A percentile compares a stretch with the other conserved stretches of the same genome.
phyloP scores from a whole-genome alignment of 2,797 vertebrate genomes.

The Semaprochilodus insignis region DNA sequence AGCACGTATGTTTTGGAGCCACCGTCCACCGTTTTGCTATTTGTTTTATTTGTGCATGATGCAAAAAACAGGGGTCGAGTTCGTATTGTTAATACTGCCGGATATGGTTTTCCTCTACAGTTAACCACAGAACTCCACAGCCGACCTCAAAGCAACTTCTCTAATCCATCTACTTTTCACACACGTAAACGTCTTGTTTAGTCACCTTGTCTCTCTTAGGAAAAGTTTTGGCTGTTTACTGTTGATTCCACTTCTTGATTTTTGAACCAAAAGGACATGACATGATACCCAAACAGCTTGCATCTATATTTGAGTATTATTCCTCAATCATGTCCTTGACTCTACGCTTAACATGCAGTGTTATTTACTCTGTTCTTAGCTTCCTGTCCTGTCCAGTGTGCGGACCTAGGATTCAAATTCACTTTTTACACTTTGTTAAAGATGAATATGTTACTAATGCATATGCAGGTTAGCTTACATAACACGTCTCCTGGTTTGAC shows the following conservation, averaged over 20 bases:
- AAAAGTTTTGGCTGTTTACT: neutral
- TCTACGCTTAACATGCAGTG: neutral
- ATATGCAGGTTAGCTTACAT: neutral
- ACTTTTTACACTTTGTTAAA: neutral
- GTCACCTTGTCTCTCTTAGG: neutral
- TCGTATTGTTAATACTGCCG: neutral
- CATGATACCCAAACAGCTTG: neutral
- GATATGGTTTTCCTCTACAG: neutral
- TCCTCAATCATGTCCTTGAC: neutral
- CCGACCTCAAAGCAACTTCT: neutral
- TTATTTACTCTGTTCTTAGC: neutral
- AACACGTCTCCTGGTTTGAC: neutral
- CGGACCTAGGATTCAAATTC: neutral
- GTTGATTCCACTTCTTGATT: neutral
- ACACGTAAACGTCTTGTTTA: neutral
- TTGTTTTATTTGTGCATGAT: too few species aligned
- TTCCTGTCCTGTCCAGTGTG: neutral
- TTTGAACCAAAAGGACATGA: neutral
- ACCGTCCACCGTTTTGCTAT: too few species aligned
- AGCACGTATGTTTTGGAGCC: too few species aligned
- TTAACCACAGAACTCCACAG: neutral
- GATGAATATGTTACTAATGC: neutral
- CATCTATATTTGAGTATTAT: neutral
- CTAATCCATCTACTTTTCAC: neutral
- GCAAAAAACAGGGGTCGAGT: neutral